Evolutionary conservation across 2,113 vertebrate species (phyloP).

Genomic region (Tachycineta bicolor): DNA sequence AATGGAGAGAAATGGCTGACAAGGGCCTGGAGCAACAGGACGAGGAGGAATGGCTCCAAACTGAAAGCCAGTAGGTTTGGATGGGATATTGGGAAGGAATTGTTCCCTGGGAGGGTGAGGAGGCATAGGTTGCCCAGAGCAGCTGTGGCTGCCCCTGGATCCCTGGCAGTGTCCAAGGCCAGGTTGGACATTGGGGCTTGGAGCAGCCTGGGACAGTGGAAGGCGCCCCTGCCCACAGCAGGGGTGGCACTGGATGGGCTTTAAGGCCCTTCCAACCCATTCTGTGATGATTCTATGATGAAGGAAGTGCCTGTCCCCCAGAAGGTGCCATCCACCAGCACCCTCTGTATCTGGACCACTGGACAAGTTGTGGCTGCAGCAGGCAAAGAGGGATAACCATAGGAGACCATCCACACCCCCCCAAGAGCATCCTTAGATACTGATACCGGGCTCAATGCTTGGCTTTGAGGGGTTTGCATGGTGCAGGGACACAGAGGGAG

Average conservation of each 20-base stretch:
- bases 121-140: background rate
- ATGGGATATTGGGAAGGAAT: background rate
- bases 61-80: no score
- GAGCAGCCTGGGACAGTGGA: accelerated
- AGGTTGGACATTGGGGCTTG: accelerated
- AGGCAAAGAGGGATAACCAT: accelerated
- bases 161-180: background rate
- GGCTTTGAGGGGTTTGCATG: background rate
- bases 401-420: background rate
- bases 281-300: background rate
- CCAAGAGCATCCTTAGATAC: background rate
- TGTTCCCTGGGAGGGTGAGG: accelerated
- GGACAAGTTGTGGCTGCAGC: background rate
- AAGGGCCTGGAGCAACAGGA: background rate
- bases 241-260: accelerated
- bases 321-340: background rate
- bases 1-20: background rate
- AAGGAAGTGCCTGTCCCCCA: background rate
- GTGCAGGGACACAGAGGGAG: background rate
- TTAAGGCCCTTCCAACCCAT: background rate
- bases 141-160: background rate
- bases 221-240: background rate
- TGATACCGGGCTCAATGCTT: accelerated
- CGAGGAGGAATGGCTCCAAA: no score
- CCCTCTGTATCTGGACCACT: background rate